Evolutionary conservation across 2,113 vertebrate species (phyloP), one percentile per base, ranked within the genome.

Genomic region (Caretta caretta): DNA sequence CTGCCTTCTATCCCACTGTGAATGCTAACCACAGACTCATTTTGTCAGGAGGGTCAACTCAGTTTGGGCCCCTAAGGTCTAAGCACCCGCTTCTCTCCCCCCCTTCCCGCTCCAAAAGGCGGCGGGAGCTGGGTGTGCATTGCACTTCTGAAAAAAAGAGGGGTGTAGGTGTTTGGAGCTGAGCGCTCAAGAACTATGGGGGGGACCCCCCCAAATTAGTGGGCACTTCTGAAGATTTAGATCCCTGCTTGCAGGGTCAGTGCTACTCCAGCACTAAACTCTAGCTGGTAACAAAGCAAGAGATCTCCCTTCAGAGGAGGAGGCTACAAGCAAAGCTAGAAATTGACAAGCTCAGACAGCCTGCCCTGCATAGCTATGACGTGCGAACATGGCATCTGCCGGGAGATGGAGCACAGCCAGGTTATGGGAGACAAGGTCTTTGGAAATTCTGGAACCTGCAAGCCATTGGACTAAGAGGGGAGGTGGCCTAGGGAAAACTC

Each of bases 401-500:
- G 17, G 65, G 35, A 20, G 65, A 22, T 10, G n/a, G 65, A 5
- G 6, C 65, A n/a, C 17, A n/a, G 35, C 35, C 65, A n/a, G 35
- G 65, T 69, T n/a, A 69, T 38, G 65, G 35, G 3, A 8, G 17
- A 10, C n/a, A 20, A 38, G 3, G 17, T 11, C 65, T 38, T 72
- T 38, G 35, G 8, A 38, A 72, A 57, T 19, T 0, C 1, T 25
- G 59, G 19, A 80, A 72, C 12, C 50, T 0, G 0, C 1, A 0
- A 69, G 13, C 14, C 80, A 50, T 20, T 54, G 42, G 48, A 50
- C 69, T n/a, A n/a, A 19, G 25, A 14, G 46, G 27, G 35, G 31
- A 14, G 31, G 24, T 8, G 17, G 35, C 8, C 31, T 19, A n/a
- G 65, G n/a, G 19, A 93, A 82, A n/a, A 98, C 99, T 98, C 94